Evolutionary conservation across 2,888 invertebrate genomes (phyloP).

Genomic region (Campoletis raptor): DNA sequence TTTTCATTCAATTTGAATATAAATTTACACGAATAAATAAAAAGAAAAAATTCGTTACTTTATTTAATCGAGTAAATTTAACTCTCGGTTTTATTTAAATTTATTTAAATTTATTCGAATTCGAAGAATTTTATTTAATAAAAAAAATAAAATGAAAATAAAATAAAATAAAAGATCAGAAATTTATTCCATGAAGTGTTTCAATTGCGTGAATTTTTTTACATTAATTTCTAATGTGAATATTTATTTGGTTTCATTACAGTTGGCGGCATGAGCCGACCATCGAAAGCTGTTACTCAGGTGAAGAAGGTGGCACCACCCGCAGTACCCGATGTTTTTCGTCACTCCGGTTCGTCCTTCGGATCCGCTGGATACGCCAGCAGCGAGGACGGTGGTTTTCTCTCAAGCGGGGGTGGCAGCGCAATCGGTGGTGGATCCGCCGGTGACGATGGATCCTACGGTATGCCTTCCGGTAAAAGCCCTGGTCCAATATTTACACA

Average conservation of each 20-base stretch:
- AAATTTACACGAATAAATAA: neutral
- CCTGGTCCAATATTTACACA: slow-evolving; percentile 89
- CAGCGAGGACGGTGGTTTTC: slow-evolving; percentile 90
- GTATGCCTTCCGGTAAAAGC: slow-evolving; percentile 88
- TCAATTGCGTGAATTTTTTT: neutral
- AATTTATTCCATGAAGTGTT: neutral
- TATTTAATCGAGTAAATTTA: neutral
- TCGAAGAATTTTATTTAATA: no score
- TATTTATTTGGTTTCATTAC: slow-evolving; percentile 84
- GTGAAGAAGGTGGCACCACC: slow-evolving; percentile 97
- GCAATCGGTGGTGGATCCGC: slow-evolving; percentile 76
- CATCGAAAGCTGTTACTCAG: slow-evolving; percentile 92
- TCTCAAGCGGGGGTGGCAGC: slow-evolving; percentile 82
- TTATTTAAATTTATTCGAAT: neutral
- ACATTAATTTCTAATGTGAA: slow-evolving; percentile 1
- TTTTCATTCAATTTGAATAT: neutral
- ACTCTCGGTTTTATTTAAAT: neutral
- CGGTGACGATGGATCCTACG: slow-evolving; percentile 83
- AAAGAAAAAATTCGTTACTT: neutral
- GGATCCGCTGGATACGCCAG: slow-evolving; percentile 92
- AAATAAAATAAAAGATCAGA: neutral
- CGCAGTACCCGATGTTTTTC: slow-evolving; percentile 92
- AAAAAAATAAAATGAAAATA: no score
- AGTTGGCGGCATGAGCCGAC: slow-evolving; percentile 96
- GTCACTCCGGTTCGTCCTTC: slow-evolving; percentile 93